Conservation (phyloP, 2,113 vertebrate species). For the Entomyzon cyanotis region DNA sequence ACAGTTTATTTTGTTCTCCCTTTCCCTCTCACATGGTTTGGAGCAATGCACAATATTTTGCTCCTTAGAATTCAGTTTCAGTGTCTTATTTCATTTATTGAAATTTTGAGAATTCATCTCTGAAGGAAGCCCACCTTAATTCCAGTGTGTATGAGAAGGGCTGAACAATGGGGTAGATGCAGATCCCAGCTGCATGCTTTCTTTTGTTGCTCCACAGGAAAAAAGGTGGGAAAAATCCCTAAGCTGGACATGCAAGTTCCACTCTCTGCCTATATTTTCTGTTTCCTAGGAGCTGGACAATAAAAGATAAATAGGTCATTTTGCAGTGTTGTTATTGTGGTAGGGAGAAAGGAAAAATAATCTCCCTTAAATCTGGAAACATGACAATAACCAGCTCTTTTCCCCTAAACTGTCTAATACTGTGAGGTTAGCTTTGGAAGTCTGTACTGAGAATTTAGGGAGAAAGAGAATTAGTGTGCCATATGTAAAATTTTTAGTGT, state of each 20-base stretch:
- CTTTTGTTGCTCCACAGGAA: not conserved
- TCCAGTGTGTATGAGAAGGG: not conserved
- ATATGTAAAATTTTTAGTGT: not conserved
- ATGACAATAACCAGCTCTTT: not conserved
- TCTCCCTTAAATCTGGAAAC: not conserved
- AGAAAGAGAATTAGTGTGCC: constrained; percentile 31
- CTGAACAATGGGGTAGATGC: not conserved
- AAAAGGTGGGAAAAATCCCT: not conserved
- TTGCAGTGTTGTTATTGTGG: not conserved
- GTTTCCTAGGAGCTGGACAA: not conserved
- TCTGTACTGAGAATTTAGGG: constrained; percentile 8
- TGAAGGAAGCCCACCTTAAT: not conserved
- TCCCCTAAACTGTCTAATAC: not conserved
- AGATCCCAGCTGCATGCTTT: not conserved
- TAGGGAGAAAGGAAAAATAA: not conserved
- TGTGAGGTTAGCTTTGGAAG: not conserved
- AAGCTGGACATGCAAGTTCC: not conserved
- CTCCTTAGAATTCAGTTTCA: not conserved
- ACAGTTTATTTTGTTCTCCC: not conserved
- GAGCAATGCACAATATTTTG: not conserved
- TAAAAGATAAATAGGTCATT: constrained; percentile 21
- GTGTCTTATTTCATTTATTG: not conserved
- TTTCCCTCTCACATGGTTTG: not conserved
- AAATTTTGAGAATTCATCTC: not conserved
- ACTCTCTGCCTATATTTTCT: not conserved